Conservation (phyloP, 2,888 invertebrate species). For the Metopia argyrocephala region DNA sequence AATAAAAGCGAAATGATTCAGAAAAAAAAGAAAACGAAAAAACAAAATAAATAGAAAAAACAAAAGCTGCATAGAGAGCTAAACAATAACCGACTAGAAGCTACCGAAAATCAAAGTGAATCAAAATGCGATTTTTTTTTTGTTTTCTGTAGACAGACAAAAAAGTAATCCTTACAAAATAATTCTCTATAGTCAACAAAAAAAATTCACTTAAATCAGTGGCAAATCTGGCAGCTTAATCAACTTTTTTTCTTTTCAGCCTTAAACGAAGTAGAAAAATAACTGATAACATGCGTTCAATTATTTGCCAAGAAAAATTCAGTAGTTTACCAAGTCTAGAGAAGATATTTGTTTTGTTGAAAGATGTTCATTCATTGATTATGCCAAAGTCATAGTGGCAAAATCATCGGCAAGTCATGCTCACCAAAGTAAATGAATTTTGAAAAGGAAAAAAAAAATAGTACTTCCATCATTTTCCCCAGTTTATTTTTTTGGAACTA, state of each 20-base stretch:
- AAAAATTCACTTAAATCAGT: constrained; percentile 48
- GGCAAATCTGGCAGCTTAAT: constrained; percentile 56
- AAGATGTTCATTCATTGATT: constrained; percentile 58
- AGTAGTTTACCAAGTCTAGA: constrained; percentile 33
- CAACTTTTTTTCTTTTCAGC: not conserved
- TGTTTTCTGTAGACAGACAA: constrained; percentile 1
- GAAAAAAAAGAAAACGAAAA: constrained; percentile 1
- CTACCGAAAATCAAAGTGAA: constrained; percentile 58
- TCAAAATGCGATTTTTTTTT: constrained; percentile 23
- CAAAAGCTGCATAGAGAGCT: not conserved
- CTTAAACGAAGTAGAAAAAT: constrained; percentile 4
- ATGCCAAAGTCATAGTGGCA: constrained; percentile 61
- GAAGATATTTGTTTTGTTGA: not conserved
- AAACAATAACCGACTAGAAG: constrained; percentile 37
- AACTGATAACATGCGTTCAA: constrained; percentile 63
- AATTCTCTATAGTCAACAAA: constrained; percentile 41
- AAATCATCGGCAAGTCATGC: constrained; percentile 56
- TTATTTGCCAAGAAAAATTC: constrained; percentile 52
- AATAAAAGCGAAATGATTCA: constrained; percentile 56
- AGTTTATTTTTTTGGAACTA: not conserved
- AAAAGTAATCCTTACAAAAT: constrained; percentile 57
- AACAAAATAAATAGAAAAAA: not conserved
- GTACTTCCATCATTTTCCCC: constrained; percentile 18
- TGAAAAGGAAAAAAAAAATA: constrained; percentile 15
- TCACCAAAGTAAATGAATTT: constrained; percentile 17